Conservation (phyloP, 1,140 invertebrate genomes). For the Anadara kagoshimensis region DNA sequence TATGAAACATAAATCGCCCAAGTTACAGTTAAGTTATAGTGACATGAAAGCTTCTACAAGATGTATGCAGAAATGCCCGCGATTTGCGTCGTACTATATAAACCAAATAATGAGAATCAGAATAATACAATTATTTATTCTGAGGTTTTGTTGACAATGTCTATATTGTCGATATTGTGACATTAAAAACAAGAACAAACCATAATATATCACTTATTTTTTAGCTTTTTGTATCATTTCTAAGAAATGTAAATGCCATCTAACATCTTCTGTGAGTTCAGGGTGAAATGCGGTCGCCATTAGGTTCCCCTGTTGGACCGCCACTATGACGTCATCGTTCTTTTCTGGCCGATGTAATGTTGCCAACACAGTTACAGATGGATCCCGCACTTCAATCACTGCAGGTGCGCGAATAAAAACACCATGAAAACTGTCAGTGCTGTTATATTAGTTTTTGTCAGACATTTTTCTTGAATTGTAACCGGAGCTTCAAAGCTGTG, state of each 20-base stretch:
- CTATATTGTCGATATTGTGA: too few species aligned
- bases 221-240: constrained; percentile 35
- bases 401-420: constrained; percentile 68
- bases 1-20: too few species aligned
- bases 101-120: too few species aligned
- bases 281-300: constrained; percentile 67
- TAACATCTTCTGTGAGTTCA: constrained; percentile 62
- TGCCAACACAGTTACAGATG: constrained; percentile 55
- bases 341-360: constrained; percentile 34
- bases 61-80: too few species aligned
- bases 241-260: constrained; percentile 65
- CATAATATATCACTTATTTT: background rate
- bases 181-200: too few species aligned
- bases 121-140: too few species aligned
- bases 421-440: constrained; percentile 46
- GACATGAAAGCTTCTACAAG: too few species aligned
- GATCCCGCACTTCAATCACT: constrained; percentile 42
- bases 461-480: constrained; percentile 41
- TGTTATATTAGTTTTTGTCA: background rate
- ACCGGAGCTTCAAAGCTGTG: constrained; percentile 64
- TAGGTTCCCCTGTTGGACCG: constrained; percentile 58
- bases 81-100: too few species aligned
- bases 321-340: constrained; percentile 51
- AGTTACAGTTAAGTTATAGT: too few species aligned
- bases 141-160: too few species aligned